Evolutionary conservation across 2,888 invertebrate species (phyloP), one percentile per base, ranked within the genome.

Genomic region (Lypha dubia): DNA sequence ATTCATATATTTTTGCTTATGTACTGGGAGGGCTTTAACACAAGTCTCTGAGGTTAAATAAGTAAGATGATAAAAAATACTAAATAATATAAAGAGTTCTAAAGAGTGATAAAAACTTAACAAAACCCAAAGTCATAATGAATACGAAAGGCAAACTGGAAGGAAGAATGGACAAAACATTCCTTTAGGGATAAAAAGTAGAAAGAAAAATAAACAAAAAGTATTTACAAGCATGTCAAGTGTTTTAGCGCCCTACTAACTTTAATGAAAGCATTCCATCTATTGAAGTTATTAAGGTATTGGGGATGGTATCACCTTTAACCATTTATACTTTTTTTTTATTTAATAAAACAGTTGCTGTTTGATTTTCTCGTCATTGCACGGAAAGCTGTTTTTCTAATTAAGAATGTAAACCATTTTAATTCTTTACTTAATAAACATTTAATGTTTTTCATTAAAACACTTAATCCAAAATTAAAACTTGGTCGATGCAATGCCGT

Each of bases 41-140:
- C 83, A 79, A 67, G 74, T 84, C 83, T 79, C 83, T 75, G 75
- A 84, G 83, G 83, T 84, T 84, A 84, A 84, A 79, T 71, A 79
- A 84, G 83, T 79, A 70, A 76, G 53, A 76, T 73, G 65, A 79
- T 76, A 84, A 60, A 83, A 73, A 70, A 70, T 44, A 60, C 20
- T 20, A 24, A 65, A 44, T 32, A 51, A 53, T 70, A 51, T 68
- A 41, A 53, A 79, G 32, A 73, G 68, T 68, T 82, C 63, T 79
- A n/a, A n/a, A n/a, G n/a, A n/a, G 46, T 58, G 24, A 60, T 60
- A 56, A 60, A 75, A 79, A 73, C 44, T 51, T 4, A 58, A 77
- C 67, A 73, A 70, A 44, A 38, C 41, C 62, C 65, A 75, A 65
- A 38, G 51, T 58, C 71, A 38, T 15, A 28, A 46, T 28, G 28